phyloP scores from a whole-genome alignment of 2,888 invertebrate genomes.

The Calliopum simillimum region DNA sequence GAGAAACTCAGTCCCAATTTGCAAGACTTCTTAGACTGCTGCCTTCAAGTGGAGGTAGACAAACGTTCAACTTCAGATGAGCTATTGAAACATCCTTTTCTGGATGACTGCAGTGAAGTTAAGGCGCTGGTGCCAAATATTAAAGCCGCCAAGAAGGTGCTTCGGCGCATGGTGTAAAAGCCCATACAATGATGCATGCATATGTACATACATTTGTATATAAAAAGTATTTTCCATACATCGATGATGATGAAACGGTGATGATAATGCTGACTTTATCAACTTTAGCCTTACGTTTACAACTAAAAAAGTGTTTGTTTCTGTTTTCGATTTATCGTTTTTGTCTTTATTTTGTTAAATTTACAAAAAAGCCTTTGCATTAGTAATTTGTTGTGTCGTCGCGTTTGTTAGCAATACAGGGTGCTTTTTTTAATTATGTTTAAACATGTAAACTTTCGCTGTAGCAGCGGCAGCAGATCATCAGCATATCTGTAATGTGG shows the following conservation, averaged over 20 bases:
- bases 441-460: conserved; percentile 2
- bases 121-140: conserved; percentile 88
- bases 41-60: conserved; percentile 91
- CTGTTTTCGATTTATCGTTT: neutral
- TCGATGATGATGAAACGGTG: neutral
- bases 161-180: conserved; percentile 68
- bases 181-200: neutral
- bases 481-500: neutral
- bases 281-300: conserved; percentile 27
- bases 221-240: neutral
- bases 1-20: conserved; percentile 81
- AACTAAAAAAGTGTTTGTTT: conserved; percentile 11
- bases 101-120: conserved; percentile 86
- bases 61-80: conserved; percentile 88
- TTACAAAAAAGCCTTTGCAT: neutral
- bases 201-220: neutral
- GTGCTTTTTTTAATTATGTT: conserved; percentile 16
- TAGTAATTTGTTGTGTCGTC: conserved; percentile 11
- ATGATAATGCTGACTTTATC: conserved; percentile 5
- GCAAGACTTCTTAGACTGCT: conserved; percentile 87
- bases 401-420: conserved; percentile 21
- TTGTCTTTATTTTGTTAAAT: conserved; percentile 13
- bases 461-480: conserved; percentile 4
- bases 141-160: conserved; percentile 88
- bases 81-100: conserved; percentile 89